Evolutionary conservation across 2,888 invertebrate genomes (phyloP), one percentile per base, ranked within the genome.

Genomic region (Diarsia rubi): DNA sequence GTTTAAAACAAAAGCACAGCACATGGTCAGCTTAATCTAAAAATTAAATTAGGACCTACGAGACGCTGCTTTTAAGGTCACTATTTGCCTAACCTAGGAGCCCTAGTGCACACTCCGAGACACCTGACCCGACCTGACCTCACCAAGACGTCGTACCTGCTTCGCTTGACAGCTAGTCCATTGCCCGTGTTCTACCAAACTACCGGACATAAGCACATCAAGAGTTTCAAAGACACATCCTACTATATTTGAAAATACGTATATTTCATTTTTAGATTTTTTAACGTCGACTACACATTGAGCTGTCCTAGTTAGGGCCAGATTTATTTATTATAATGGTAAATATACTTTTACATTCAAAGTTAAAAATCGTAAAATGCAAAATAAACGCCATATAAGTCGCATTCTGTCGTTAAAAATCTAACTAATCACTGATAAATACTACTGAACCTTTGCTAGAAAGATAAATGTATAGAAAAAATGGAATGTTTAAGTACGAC

Each of bases 1-100:
- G 92, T 95, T 96, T 95, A 96, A 96, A 96, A 96, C 95, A 94
- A 95, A 96, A 96, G 95, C 96, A 96, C 96, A 96, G 96, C 96
- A 96, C 96, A 95, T 96, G 94, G 94, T 96, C 96, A 95, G 96
- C 96, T 96, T 96, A 96, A 90, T 90, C 94, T 94, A 95, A 89
- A 94, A 94, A 93, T 93, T 93, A 95, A 94, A 94, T 95, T 92
- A 94, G 89, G 92, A 94, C 92, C 95, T 95, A 94, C 91, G 89
- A 92, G 90, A 92, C 93, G 92, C 92, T 92, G 94, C 89, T 90
- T 90, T 90, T 91, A 92, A 91, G 91, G 91, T 92, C 93, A 90
- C 93, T 94, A 95, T 93, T 91, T 91, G 91, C 93, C 94, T 95
- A 95, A 86, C 87, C 94, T 94, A 95, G 94, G 95, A 95, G 94